A percentile compares a stretch with the other conserved stretches of the same genome.
phyloP scores from a whole-genome alignment of 92 coral and sea anemone genomes.

The Porites rus region DNA sequence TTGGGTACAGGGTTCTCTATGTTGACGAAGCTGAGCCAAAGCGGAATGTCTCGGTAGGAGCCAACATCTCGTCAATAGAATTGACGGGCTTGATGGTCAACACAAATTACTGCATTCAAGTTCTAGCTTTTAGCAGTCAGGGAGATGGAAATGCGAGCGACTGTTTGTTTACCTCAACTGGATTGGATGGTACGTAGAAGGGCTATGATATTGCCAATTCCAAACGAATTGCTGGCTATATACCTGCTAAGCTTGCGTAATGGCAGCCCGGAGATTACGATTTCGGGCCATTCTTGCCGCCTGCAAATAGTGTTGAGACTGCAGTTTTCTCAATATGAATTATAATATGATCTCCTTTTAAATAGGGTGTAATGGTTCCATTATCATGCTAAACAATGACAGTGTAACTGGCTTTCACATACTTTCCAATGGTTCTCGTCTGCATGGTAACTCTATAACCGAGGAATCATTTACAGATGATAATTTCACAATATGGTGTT shows the following conservation, averaged over 20 bases:
- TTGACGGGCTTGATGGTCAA: conserved; percentile 8
- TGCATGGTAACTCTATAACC: neutral
- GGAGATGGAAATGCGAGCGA: conserved; percentile 46
- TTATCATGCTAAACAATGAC: conserved; percentile 1
- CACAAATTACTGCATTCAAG: conserved; percentile 43
- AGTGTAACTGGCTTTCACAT: conserved; percentile 1
- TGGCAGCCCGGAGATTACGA: too few species aligned
- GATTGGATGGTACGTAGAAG: conserved; percentile 25
- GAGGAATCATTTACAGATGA: neutral
- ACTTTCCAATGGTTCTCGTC: neutral
- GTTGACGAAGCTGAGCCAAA: conserved; percentile 8
- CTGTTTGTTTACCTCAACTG: conserved; percentile 3
- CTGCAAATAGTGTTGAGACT: too few species aligned
- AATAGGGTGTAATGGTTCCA: conserved; percentile 5
- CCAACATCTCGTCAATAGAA: neutral
- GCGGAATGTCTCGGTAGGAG: neutral
- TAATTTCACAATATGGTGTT: conserved; percentile 7
- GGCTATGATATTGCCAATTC: too few species aligned
- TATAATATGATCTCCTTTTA: neutral
- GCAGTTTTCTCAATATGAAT: too few species aligned
- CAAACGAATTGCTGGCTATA: too few species aligned
- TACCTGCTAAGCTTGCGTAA: too few species aligned
- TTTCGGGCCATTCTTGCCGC: too few species aligned
- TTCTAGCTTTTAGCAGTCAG: conserved; percentile 28
- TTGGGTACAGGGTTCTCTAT: conserved; percentile 54